A percentile compares a stretch with the other conserved stretches of the same genome.
phyloP scores from a whole-genome alignment of 1,140 invertebrate genomes.

The Lutraria rhynchaena region DNA sequence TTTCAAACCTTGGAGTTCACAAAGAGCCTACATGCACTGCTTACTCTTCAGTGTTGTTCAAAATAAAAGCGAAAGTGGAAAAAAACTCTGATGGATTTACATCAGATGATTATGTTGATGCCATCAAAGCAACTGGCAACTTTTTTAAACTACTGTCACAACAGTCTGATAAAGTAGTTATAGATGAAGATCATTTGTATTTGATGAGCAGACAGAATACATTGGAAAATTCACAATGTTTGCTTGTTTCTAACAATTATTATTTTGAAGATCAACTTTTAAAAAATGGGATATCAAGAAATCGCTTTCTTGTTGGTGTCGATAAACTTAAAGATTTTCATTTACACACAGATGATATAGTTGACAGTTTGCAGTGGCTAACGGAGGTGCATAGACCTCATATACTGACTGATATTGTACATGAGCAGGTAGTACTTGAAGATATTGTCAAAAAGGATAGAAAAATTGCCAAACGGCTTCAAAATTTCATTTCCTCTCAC shows the following conservation, averaged over 20 bases:
- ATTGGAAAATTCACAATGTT: not conserved
- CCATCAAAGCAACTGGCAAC: not conserved
- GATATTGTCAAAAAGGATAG: not conserved
- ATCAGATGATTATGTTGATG: not conserved
- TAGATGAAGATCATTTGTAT: not conserved
- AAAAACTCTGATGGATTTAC: not conserved
- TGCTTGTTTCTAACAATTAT: constrained; percentile 2
- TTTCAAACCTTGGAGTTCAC: constrained; percentile 65
- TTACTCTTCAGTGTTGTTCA: constrained; percentile 61
- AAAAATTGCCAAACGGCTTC: not conserved
- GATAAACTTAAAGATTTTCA: constrained; percentile 2
- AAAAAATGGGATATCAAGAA: not conserved
- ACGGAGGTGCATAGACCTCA: constrained; percentile 57
- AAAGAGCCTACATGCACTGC: constrained; percentile 53
- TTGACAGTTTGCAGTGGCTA: constrained; percentile 47
- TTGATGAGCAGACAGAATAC: not conserved
- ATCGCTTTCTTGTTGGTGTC: not conserved
- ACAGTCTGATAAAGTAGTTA: not conserved
- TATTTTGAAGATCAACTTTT: not conserved
- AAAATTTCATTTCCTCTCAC: constrained; percentile 16
- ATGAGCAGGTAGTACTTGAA: constrained; percentile 59
- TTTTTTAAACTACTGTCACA: not conserved
- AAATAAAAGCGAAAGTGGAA: constrained; percentile 1
- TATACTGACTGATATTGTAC: constrained; percentile 64
- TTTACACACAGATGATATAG: not conserved